Percentiles rank a stretch among this genome's conserved stretches.
Conservation (phyloP, 2,888 invertebrate genomes). For the Eilema sororculum region DNA sequence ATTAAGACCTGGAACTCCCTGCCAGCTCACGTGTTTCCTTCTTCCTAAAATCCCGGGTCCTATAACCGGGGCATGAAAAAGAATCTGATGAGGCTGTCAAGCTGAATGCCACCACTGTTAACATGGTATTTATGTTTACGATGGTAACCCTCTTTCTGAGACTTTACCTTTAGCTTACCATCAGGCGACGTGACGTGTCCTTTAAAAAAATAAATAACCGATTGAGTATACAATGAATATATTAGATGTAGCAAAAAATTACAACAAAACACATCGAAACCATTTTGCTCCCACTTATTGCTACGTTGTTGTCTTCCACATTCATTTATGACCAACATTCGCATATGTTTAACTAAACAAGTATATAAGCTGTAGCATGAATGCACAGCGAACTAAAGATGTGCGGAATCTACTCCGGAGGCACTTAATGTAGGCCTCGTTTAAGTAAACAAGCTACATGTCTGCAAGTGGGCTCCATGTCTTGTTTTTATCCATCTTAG, state of each 20-base stretch:
- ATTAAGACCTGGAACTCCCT: too few relatives aligned
- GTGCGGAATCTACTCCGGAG: conserved; percentile 56
- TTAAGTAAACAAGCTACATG: conserved; percentile 85
- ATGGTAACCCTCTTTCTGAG: too few relatives aligned
- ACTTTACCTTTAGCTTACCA: too few relatives aligned
- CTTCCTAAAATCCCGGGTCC: too few relatives aligned
- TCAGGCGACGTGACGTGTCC: too few relatives aligned
- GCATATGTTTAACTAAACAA: background rate
- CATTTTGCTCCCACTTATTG: background rate
- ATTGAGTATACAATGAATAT: too few relatives aligned
- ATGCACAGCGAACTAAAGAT: conserved; percentile 47
- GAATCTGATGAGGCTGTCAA: too few relatives aligned
- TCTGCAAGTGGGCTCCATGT: conserved; percentile 77
- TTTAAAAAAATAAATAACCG: too few relatives aligned
- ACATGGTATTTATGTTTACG: too few relatives aligned
- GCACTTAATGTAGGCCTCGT: conserved; percentile 77
- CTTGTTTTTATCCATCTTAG: conserved; percentile 84
- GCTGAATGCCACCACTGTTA: too few relatives aligned
- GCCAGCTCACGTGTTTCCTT: too few relatives aligned
- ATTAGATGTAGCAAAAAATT: background rate
- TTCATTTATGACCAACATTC: background rate
- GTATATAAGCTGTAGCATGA: conserved; percentile 31
- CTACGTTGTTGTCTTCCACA: background rate
- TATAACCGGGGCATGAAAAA: too few relatives aligned
- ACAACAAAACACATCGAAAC: background rate